Evolutionary conservation across 2,797 vertebrate genomes (phyloP).

Genomic region (Leuciscus waleckii): DNA sequence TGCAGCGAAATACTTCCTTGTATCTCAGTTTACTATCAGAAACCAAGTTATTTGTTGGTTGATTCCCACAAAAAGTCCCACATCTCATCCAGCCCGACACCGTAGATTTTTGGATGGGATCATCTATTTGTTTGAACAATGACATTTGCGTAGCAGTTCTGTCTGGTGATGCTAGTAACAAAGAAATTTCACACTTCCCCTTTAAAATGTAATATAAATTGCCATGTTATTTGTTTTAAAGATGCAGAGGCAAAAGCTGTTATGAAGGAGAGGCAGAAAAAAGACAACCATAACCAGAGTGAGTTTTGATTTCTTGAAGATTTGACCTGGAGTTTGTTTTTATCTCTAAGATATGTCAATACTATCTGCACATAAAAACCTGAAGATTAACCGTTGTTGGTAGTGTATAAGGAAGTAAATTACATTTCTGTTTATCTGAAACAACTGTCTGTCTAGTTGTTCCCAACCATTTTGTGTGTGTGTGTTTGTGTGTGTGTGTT

Average conservation of each 20-base stretch:
- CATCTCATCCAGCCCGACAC: background rate
- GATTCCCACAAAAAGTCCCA: background rate
- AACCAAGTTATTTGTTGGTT: background rate
- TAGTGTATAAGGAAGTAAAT: conserved; percentile 28
- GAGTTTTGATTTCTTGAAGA: conserved; percentile 67
- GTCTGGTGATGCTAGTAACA: background rate
- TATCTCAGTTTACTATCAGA: background rate
- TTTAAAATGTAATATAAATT: background rate
- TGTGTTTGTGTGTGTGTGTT: background rate
- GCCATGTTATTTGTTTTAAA: conserved; percentile 44
- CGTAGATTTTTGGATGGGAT: background rate
- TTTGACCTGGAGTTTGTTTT: background rate
- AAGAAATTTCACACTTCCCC: background rate
- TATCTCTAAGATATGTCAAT: background rate
- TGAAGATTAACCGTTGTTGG: background rate
- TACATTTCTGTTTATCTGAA: conserved; percentile 13
- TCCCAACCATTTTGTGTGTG: background rate
- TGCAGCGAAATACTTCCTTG: background rate
- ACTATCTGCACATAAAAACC: background rate
- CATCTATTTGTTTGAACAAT: background rate
- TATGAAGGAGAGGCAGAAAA: conserved; percentile 89
- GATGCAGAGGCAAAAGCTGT: conserved; percentile 83
- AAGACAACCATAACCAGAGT: conserved; percentile 93
- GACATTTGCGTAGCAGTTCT: background rate
- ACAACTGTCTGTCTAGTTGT: background rate